Base-by-base conservation (phyloP, 2,888 invertebrate genomes). In the Philereme vetulata region DNA sequence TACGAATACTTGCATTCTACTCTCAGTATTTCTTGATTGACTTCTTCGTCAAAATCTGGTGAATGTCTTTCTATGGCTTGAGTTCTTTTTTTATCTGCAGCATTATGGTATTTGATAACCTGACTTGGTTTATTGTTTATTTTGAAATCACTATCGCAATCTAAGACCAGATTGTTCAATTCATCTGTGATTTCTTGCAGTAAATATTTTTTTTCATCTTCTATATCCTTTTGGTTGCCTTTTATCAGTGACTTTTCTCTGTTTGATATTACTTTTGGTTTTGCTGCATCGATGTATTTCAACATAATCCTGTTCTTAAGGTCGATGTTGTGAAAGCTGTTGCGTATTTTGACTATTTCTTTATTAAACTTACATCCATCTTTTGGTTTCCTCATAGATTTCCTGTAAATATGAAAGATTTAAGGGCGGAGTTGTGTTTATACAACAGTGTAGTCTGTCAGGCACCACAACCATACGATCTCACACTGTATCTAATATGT, bases 341-440 rank as follows among this genome's bases (percentile, higher is more conserved):
- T 77, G n/a, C 80, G 81, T 53, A 88, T 72, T 72, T 86, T 86
- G 0, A 75, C 72, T 45, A 89, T 80, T 74, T 88, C 85, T 58
- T 78, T 85, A 57, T 79, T 84, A 43, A 83, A 69, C 65, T 76
- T 78, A 58, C 63, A 77, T 40, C 64, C 66, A 56, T 79, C 78
- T 74, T 79, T 85, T n/a, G 70, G 61, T 67, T 72, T 77, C 70
- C 71, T 81, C 54, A 76, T 72, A 43, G 76, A 73, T 74, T 77
- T 82, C 60, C 86, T 86, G 71, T 58, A 83, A 81, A 48, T 38
- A 58, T 1, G 36, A 44, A 8, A 46, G 51, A 10, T 38, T 38
- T 38, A 6, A 6, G 38, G 21, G 21, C 2, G 21, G 21, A 38
- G 38, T 5, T 5, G 35, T 36, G 5, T 36, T 7, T 36, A 36